phyloP scores from a whole-genome alignment of 35 echinoderm and acorn worm genomes.

The Nesometra sesokonis region DNA sequence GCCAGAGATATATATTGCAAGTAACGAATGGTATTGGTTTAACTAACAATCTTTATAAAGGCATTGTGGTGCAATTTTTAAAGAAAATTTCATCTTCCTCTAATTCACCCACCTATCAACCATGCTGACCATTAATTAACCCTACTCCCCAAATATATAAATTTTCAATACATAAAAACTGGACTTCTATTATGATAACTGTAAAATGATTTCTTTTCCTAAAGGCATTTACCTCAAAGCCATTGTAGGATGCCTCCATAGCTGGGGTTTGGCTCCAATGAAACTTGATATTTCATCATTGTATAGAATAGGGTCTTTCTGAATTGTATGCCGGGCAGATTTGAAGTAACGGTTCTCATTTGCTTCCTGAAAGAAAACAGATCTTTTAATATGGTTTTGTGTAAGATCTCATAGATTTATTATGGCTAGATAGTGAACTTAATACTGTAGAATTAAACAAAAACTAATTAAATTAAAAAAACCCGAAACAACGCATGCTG shows the following conservation, averaged over 20 bases:
- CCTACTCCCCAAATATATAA: not conserved
- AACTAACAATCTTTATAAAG: no score
- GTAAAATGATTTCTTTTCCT: not conserved
- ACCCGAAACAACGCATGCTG: not conserved
- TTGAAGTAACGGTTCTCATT: constrained; percentile 25
- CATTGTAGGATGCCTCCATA: constrained; percentile 73
- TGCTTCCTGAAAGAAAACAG: constrained; percentile 12
- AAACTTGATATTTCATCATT: constrained; percentile 49
- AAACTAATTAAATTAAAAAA: not conserved
- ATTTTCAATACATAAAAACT: not conserved
- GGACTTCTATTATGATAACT: not conserved
- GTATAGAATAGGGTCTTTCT: constrained; percentile 89
- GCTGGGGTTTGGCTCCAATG: constrained; percentile 74
- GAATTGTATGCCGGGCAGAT: constrained; percentile 84
- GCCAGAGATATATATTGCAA: no score
- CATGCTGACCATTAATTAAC: not conserved
- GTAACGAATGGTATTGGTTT: no score
- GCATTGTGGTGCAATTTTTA: no score
- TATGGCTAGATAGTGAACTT: no score
- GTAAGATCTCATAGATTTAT: no score
- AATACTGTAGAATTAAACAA: not conserved
- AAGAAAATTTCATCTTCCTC: no score
- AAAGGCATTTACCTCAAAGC: constrained; percentile 52
- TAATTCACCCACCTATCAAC: not conserved
- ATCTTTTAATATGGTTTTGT: no score